Evolutionary conservation across 2,113 vertebrate genomes (phyloP).

Genomic region (Phasianus colchicus): DNA sequence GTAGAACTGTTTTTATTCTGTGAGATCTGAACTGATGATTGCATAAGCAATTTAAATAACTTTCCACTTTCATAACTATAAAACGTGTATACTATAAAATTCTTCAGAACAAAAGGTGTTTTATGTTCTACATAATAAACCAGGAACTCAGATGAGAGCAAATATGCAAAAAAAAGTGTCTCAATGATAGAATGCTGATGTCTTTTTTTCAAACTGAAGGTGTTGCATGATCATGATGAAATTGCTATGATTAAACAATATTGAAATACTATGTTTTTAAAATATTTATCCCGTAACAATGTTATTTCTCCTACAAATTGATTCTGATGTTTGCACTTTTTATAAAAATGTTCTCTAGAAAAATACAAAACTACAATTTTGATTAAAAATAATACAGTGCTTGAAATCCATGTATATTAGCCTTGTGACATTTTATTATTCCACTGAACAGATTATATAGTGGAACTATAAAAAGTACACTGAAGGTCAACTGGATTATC

Average conservation of each 20-base stretch:
- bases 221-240: rapidly evolving
- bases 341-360: background rate
- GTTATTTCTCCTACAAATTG: background rate
- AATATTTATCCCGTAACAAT: background rate
- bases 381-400: background rate
- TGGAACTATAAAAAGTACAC: background rate
- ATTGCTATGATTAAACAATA: background rate
- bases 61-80: background rate
- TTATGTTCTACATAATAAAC: background rate
- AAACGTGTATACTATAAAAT: background rate
- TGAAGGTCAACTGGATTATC: background rate
- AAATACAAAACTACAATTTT: background rate
- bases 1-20: background rate
- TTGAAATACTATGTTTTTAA: background rate
- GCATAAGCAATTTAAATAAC: background rate
- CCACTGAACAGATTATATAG: rapidly evolving
- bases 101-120: slow-evolving; percentile 5
- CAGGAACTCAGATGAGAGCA: background rate
- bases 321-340: background rate
- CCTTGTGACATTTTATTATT: background rate
- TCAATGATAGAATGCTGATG: background rate
- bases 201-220: background rate
- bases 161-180: background rate
- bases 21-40: background rate
- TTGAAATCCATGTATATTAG: background rate